These are phyloP conservation scores for Cydia splendana DNA, from an alignment of 1,140 invertebrate species.

Conservation along the genomic window DNA sequence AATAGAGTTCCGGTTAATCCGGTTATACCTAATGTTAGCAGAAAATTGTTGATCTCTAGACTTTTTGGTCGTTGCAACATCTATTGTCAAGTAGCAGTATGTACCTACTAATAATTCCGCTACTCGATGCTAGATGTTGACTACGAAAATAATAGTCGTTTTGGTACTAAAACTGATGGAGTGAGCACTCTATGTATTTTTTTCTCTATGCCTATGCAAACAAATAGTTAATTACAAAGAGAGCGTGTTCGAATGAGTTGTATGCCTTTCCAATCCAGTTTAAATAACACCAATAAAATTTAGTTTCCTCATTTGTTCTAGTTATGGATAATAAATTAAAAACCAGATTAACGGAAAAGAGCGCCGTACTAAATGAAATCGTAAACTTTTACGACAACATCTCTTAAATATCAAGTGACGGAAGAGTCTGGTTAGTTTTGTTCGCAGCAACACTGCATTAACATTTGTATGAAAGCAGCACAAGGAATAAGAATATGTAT, in stretches of 20 bases:
- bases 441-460: conserved; percentile 27
- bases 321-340: conserved; percentile 9
- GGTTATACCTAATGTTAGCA: too few species aligned
- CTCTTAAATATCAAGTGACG: conserved; percentile 45
- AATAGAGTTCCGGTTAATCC: too few species aligned
- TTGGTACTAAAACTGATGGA: too few species aligned
- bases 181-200: too few species aligned
- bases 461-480: not conserved
- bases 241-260: not conserved
- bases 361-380: conserved; percentile 38
- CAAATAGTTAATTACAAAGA: conserved; percentile 14
- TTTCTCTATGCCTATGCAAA: not conserved
- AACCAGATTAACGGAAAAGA: conserved; percentile 20
- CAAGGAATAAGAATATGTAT: not conserved
- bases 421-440: conserved; percentile 39
- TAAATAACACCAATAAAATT: conserved; percentile 26
- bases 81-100: too few species aligned
- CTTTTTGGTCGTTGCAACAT: too few species aligned
- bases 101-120: too few species aligned
- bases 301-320: conserved; percentile 20
- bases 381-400: conserved; percentile 45
- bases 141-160: too few species aligned
- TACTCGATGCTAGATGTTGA: too few species aligned
- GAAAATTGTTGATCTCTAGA: too few species aligned
- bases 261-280: conserved; percentile 16